Evolutionary conservation across 2,797 vertebrate genomes (phyloP), one percentile per base, ranked within the genome.

Genomic region (Meda fulgida): DNA sequence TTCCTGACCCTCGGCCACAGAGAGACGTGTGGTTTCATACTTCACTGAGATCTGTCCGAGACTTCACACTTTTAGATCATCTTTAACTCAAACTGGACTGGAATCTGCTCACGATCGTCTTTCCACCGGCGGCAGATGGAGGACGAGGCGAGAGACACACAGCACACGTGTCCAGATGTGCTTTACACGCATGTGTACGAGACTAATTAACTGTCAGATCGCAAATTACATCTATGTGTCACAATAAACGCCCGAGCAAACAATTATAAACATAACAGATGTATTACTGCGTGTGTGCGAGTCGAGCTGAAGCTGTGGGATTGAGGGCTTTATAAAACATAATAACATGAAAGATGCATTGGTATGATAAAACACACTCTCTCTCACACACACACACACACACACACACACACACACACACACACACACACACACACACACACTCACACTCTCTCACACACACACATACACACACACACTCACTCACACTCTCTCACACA

Each of bases 151-250:
- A 40, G 38, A 43, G 5, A 36, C 36, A 34, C 36, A 18, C 48
- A 51, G 18, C n/a, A 43, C 14, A 2, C 13, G 51, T 5, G 71
- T 82, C 26, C 80, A 82, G 70, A 73, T 81, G 80, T 34, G 67
- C 18, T 43, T 46, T 60, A 21, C 65, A 51, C 7, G 67, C 51
- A 31, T 58, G 36, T 9, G 6, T 10, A 3, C 1, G 1, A 63
- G 69, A 72, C 26, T 72, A 60, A 82, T 82, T 14, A 73, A 21
- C 69, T 73, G 80, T 72, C 80, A 65, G 55, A 73, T 8, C 13
- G 13, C 13, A 29, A 73, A 82, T 40, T 11, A 81, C 79, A 46
- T 21, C 34, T 0, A 23, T 71, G 67, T 23, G 80, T 81, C 80
- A 63, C 53, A 63, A 72, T 58, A 43, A 81, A 72, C 18, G 3